Evolutionary conservation across 1,140 invertebrate species (phyloP), one percentile per base, ranked within the genome.

Genomic region (Forficula auricularia): DNA sequence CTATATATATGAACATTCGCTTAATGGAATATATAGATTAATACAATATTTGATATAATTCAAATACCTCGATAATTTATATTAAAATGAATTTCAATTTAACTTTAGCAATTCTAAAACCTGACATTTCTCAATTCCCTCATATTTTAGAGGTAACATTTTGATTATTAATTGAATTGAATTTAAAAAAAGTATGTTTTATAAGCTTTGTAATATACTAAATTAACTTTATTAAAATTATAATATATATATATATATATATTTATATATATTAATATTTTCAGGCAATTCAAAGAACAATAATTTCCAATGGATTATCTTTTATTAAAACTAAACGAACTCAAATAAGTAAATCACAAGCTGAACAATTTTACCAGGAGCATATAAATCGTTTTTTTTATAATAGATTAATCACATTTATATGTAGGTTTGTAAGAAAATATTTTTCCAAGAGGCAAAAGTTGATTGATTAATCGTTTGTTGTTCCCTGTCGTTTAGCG

Each of bases 311-410:
- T 56, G 71, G 75, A 48, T 89, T 90, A 54, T 74, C 76, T 54
- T 67, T 91, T 44, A 65, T 91, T 9, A 67, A 67, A 56, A 76
- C 75, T 0, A 79, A 74, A 56, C 61, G 73, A 48, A 63, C 75
- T 36, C 59, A 57, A 22, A 67, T 90, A 43, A 71, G 66, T 36
- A 54, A 52, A 38, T 50, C 75, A 53, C 64, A 77, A 49, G 85
- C 82, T 8, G 68, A 75, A 53, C 57, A 69, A 35, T 91, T 94
- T 63, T 94, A 92, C 57, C 59, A 63, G 19, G 85, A 90, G 56
- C 89, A 94, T 58, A 68, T 71, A 53, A 66, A 71, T 2, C 85
- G 82, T 59, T 91, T 92, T 63, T 94, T 91, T 63, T 90, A 77
- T 52, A 79, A 89, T 53, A 68, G 88, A 41, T 61, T 92, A 9